Evolutionary conservation across 2,113 vertebrate species (phyloP).

Genomic region (Takifugu bimaculatus): DNA sequence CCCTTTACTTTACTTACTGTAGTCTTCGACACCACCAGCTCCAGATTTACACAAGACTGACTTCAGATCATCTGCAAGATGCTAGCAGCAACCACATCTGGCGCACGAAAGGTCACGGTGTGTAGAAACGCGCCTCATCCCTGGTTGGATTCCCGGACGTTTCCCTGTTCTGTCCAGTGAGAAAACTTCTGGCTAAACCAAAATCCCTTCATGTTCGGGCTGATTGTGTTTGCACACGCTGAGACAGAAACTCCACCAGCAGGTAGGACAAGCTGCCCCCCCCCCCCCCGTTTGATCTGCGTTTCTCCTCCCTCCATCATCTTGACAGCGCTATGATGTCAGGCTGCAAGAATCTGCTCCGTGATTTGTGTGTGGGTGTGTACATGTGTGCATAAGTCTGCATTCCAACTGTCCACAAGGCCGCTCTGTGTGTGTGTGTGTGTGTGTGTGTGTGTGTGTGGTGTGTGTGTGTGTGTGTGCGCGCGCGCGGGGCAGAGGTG

Average conservation of each 20-base stretch:
- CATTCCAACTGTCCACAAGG: not conserved
- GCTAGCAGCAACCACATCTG: too few relatives aligned
- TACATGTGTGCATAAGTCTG: conserved; percentile 20
- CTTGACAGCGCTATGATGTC: conserved; percentile 79
- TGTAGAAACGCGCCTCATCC: too few relatives aligned
- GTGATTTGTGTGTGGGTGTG: conserved; percentile 70
- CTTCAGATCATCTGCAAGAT: too few relatives aligned
- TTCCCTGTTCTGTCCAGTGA: not conserved
- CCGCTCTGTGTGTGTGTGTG: conserved; percentile 8
- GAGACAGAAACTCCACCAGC: conserved; percentile 7
- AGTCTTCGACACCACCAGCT: too few relatives aligned
- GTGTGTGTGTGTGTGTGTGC: conserved; percentile 19
- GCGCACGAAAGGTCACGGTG: too few relatives aligned
- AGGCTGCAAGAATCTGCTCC: conserved; percentile 79
- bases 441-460: too few relatives aligned
- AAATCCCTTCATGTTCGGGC: not conserved
- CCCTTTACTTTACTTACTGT: too few relatives aligned
- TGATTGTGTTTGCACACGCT: conserved; percentile 15
- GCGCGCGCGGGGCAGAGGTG: conserved; percentile 12
- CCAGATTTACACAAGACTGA: too few relatives aligned
- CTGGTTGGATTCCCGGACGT: too few relatives aligned
- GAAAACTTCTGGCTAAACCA: not conserved
- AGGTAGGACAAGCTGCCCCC: conserved; percentile 28
- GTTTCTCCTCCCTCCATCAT: conserved; percentile 83
- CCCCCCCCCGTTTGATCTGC: conserved; percentile 64